Conservation (phyloP, 2,888 invertebrate genomes). For the Hydrotaea diabolus region DNA sequence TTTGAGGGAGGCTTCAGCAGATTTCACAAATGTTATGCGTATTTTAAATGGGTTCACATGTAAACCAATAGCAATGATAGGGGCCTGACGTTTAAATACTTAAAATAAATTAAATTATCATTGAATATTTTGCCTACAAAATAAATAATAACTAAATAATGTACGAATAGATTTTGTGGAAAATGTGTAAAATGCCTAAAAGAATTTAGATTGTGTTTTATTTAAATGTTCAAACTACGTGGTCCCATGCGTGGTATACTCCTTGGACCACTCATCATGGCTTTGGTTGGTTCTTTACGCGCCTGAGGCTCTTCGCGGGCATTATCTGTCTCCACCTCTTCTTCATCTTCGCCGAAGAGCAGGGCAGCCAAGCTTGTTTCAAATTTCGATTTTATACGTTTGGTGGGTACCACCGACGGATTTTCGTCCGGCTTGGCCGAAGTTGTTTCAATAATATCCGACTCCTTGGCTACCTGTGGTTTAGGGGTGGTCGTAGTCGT, state of each 20-base stretch:
- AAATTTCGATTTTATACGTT: constrained; percentile 76
- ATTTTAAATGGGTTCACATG: background rate
- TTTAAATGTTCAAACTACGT: constrained; percentile 73
- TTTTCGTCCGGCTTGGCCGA: constrained; percentile 32
- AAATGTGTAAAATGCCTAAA: constrained; percentile 52
- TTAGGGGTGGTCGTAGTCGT: constrained; percentile 49
- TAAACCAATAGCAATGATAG: background rate
- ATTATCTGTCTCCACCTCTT: constrained; percentile 71
- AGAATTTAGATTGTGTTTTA: constrained; percentile 44
- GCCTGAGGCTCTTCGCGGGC: constrained; percentile 69
- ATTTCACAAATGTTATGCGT: constrained; percentile 24
- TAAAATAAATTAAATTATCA: constrained; percentile 40
- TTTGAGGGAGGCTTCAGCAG: constrained; percentile 12
- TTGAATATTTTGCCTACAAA: constrained; percentile 49
- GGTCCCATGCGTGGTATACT: constrained; percentile 77
- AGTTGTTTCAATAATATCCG: background rate
- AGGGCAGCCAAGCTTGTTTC: constrained; percentile 79
- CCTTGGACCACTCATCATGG: constrained; percentile 72
- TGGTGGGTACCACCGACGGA: constrained; percentile 52
- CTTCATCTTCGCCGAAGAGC: constrained; percentile 79
- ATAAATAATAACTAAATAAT: constrained; percentile 70
- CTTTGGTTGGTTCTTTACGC: constrained; percentile 64
- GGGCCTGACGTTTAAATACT: constrained; percentile 13
- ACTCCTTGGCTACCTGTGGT: background rate
- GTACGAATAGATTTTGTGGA: constrained; percentile 55